phyloP scores from a whole-genome alignment of 2,888 invertebrate genomes.

The Thelaira solivaga region DNA sequence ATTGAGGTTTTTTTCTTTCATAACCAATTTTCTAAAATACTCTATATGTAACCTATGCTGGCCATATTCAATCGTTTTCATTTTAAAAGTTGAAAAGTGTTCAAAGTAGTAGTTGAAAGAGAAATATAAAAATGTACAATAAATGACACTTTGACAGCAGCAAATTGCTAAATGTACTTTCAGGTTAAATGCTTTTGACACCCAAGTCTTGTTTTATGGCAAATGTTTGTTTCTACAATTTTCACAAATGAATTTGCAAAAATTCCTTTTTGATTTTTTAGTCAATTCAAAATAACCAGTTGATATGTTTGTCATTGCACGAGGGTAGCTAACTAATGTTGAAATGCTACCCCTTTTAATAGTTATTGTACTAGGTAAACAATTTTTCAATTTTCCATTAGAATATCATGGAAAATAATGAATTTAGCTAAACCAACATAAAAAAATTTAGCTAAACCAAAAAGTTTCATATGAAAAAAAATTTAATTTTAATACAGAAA shows the following conservation, averaged over 20 bases:
- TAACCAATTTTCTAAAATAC: constrained; percentile 32
- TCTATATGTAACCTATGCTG: background rate
- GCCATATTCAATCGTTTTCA: background rate
- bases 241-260: constrained; percentile 18
- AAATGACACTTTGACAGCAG: constrained; percentile 62
- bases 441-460: no score
- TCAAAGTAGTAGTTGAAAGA: background rate
- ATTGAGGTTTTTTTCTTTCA: background rate
- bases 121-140: constrained; percentile 25
- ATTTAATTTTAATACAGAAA: no score
- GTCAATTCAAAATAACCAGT: background rate
- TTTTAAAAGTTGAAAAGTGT: background rate
- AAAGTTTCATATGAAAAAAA: no score
- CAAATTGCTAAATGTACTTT: constrained; percentile 59
- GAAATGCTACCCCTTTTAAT: background rate
- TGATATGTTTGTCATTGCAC: background rate
- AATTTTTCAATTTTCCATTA: no score
- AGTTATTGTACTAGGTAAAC: no score
- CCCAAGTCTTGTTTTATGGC: constrained; percentile 30
- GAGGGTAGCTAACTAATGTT: background rate
- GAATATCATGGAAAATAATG: no score
- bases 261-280: background rate
- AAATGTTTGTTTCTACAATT: constrained; percentile 21
- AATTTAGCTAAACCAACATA: no score
- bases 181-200: constrained; percentile 60